Percentiles rank a stretch among this genome's conserved stretches.
These are phyloP conservation scores for Graptemys geographica DNA, from an alignment of 2,797 vertebrate genomes.

Conservation along the genomic window DNA sequence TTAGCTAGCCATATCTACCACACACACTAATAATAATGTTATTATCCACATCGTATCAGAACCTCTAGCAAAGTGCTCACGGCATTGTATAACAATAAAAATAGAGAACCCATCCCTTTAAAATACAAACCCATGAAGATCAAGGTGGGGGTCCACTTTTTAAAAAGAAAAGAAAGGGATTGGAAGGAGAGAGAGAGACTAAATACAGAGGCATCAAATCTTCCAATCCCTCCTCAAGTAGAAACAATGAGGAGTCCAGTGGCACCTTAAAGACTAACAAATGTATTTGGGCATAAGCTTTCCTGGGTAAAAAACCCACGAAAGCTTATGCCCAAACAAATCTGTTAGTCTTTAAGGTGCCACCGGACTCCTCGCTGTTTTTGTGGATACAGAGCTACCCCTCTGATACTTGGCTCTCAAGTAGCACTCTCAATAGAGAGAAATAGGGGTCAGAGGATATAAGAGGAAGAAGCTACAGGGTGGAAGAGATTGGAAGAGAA, in stretches of 20 bases:
- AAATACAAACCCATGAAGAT: neutral
- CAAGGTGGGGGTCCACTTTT: rapidly evolving
- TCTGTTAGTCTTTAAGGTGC: too few relatives aligned
- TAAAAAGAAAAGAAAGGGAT: neutral
- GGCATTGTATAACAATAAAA: neutral
- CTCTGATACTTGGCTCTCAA: neutral
- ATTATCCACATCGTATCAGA: neutral
- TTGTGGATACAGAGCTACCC: too few relatives aligned
- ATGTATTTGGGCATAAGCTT: too few relatives aligned
- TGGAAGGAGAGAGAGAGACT: rapidly evolving
- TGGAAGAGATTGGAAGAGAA: neutral
- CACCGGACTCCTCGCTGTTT: too few relatives aligned
- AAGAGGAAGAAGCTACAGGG: neutral
- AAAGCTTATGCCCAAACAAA: too few relatives aligned
- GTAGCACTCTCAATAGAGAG: neutral
- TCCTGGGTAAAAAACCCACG: too few relatives aligned
- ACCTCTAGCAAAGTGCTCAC: neutral
- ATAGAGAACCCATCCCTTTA: neutral
- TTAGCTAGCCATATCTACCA: neutral
- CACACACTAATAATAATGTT: neutral
- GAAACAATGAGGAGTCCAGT: too few relatives aligned
- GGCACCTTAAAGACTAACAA: too few relatives aligned
- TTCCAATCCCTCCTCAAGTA: neutral
- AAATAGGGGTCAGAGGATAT: neutral
- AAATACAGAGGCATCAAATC: neutral